Evolutionary conservation across 53 echinoderm and acorn worm genomes (phyloP), one percentile per base, ranked within the genome.

Genomic region (Echinarachnius parma): DNA sequence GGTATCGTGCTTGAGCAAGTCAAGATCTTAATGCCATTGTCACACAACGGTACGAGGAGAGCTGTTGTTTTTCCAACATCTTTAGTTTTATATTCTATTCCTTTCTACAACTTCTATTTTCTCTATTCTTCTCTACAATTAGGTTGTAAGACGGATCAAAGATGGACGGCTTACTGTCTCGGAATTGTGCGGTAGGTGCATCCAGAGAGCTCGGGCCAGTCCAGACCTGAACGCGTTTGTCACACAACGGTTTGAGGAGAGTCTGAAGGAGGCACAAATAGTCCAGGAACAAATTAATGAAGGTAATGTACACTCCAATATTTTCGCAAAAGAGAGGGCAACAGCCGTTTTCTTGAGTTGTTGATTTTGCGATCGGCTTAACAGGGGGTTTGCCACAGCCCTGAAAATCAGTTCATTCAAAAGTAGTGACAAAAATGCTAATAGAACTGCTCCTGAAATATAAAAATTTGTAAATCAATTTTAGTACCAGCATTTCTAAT

Each of bases 201-300:
- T 54, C 25, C 74, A 81, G 54, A 66, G 95, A 48, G 90, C 84
- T 16, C 44, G 49, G 29, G 61, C 18, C 7, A 48, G 90, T 15
- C 46, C 33, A 44, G 76, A 62, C 26, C 82, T 94, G 31, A 94
- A 94, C 79, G 84, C 84, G 21, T 75, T 90, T 67, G 72, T 94
- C 21, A 87, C 87, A 27, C 49, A 50, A 36, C 83, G 81, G 5
- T 81, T 81, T 58, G 82, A 87, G 44, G 21, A 81, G 27, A 85
- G 82, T 21, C 34, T 83, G 23, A 28, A 76, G 20, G 76, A 94
- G 21, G 81, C 87, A 10, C 30, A 78, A 31, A 62, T 84, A 53
- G 52, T 84, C 45, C 62, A 68, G 20, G 20, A 66, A 60, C 84
- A 89, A 67, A 75, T 79, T 9, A 56, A 22, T 59, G 16, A 78